phyloP scores from a whole-genome alignment of 2,113 vertebrate genomes.

The Ammodytes marinus region DNA sequence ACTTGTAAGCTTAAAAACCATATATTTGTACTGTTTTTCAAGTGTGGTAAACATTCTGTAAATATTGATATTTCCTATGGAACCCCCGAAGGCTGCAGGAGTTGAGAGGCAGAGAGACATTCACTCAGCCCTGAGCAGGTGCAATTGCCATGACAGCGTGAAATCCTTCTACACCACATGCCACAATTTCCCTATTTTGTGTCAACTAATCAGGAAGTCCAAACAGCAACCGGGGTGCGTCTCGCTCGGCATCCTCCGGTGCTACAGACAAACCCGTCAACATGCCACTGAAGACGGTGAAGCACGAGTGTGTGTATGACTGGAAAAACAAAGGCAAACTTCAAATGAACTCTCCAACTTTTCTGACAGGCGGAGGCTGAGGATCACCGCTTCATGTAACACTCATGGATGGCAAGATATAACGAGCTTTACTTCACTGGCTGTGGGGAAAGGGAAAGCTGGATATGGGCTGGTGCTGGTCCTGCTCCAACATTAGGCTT shows the following conservation, averaged over 20 bases:
- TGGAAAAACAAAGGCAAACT: conserved; percentile 68
- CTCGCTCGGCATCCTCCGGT: conserved; percentile 56
- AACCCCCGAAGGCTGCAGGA: conserved; percentile 25
- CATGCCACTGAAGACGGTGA: conserved; percentile 50
- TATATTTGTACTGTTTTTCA: conserved; percentile 1
- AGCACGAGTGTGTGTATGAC: conserved; percentile 22
- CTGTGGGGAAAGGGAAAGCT: conserved; percentile 35
- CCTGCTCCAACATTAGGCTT: conserved; percentile 37
- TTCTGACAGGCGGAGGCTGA: conserved; percentile 62
- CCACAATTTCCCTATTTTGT: conserved; percentile 58
- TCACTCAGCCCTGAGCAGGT: conserved; percentile 40
- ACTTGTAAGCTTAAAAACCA: neutral
- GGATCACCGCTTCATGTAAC: conserved; percentile 31
- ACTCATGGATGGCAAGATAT: conserved; percentile 62
- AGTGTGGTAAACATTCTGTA: neutral
- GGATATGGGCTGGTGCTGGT: conserved; percentile 22
- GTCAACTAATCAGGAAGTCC: conserved; percentile 71
- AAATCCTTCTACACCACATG: conserved; percentile 47
- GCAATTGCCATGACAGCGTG: conserved; percentile 43
- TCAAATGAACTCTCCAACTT: conserved; percentile 70
- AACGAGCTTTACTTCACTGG: conserved; percentile 70
- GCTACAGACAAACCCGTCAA: conserved; percentile 62
- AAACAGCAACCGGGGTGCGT: conserved; percentile 54
- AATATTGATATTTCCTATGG: conserved; percentile 4
- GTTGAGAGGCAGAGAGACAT: conserved; percentile 23